These are phyloP conservation scores for Thryonomys swinderianus DNA, from an alignment of 2,113 vertebrate genomes.

Conservation along the genomic window DNA sequence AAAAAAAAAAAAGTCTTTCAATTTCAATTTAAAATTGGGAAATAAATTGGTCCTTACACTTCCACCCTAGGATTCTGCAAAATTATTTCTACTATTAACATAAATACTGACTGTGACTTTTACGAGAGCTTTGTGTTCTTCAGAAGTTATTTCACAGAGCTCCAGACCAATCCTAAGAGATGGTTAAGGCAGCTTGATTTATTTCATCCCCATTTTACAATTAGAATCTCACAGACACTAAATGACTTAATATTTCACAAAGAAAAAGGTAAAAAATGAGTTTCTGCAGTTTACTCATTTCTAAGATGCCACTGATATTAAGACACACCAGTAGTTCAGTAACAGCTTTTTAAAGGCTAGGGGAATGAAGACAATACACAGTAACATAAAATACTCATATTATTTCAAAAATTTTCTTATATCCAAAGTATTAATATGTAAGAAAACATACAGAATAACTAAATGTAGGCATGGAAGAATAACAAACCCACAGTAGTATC, in stretches of 20 bases:
- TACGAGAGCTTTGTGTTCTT: slow-evolving; percentile 27
- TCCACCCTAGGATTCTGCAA: slow-evolving; percentile 16
- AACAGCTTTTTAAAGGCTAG: background rate
- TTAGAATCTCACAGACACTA: slow-evolving; percentile 32
- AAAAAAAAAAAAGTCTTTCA: background rate
- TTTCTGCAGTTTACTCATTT: slow-evolving; percentile 19
- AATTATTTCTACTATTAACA: slow-evolving; percentile 54
- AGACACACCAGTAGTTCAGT: slow-evolving; percentile 1
- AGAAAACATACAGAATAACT: slow-evolving; percentile 36
- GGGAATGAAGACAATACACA: background rate
- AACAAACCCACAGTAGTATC: background rate
- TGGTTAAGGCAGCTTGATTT: background rate
- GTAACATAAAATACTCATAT: background rate
- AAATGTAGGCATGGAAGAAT: background rate
- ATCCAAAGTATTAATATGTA: background rate
- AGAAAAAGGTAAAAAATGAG: slow-evolving; percentile 12
- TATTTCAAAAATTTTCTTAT: slow-evolving; percentile 10
- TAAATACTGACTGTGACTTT: slow-evolving; percentile 41
- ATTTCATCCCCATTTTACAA: slow-evolving; percentile 34
- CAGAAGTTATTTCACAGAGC: background rate
- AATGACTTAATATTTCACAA: slow-evolving; percentile 47
- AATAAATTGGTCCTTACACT: slow-evolving; percentile 8
- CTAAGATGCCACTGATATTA: background rate
- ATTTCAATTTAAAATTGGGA: slow-evolving; percentile 37
- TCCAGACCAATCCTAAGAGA: slow-evolving; percentile 29